These are phyloP conservation scores for Premnoplex brunnescens DNA, from an alignment of 2,797 vertebrate species.

Conservation along the genomic window DNA sequence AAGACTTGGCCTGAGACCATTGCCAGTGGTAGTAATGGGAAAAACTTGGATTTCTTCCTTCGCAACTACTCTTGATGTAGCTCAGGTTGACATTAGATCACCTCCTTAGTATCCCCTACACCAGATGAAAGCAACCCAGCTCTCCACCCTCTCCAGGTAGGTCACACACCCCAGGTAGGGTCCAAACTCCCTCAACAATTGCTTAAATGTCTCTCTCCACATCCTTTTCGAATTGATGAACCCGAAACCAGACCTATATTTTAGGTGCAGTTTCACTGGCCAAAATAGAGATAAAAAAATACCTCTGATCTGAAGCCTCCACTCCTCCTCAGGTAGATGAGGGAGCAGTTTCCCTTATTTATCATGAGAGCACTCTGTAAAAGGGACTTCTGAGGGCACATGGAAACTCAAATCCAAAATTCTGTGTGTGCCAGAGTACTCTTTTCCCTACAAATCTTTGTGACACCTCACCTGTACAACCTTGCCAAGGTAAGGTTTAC, in stretches of 20 bases:
- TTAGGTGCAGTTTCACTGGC: not conserved
- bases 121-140: not conserved
- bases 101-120: not conserved
- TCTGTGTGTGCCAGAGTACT: not conserved
- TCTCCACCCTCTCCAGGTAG: rapidly evolving
- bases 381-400: not conserved
- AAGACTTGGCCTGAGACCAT: not conserved
- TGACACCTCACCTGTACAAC: conserved; percentile 1
- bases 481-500: conserved; percentile 31
- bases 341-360: not conserved
- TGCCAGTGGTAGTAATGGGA: not conserved
- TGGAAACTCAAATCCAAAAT: not conserved
- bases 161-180: not conserved
- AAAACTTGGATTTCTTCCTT: rapidly evolving
- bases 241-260: not conserved
- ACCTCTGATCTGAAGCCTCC: not conserved
- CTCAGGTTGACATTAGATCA: not conserved
- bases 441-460: not conserved
- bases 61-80: not conserved
- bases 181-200: not conserved
- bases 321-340: not conserved
- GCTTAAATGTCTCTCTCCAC: not conserved
- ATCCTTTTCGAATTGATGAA: not conserved
- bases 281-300: not conserved
- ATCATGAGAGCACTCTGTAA: not conserved